Evolutionary conservation across 2,888 invertebrate species (phyloP).

Genomic region (Branchellion lobata): DNA sequence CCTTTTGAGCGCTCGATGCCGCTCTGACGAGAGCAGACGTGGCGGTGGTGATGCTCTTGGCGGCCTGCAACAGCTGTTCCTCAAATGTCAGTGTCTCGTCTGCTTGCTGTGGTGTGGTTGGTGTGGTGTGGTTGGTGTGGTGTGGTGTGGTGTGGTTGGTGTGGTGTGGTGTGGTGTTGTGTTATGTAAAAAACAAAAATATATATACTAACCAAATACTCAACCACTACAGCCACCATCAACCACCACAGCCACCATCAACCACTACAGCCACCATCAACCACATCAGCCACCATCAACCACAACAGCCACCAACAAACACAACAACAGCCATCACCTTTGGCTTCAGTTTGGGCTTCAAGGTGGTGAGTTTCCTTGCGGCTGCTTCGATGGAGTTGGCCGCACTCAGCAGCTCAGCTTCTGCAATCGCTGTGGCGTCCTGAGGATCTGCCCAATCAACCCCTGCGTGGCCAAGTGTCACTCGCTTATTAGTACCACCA

Average conservation of each 20-base stretch:
- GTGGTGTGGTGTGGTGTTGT: no score
- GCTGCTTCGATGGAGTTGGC: constrained; percentile 98
- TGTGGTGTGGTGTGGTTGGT: no score
- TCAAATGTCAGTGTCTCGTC: constrained; percentile 95
- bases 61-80: constrained; percentile 97
- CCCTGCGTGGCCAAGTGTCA: no score
- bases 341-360: constrained; percentile 78
- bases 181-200: no score
- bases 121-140: no score
- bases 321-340: constrained; percentile 67
- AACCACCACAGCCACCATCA: no score
- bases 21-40: constrained; percentile 94
- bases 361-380: constrained; percentile 86
- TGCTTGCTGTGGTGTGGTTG: constrained; percentile 70
- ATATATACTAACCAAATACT: no score
- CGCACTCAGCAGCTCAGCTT: constrained; percentile 92
- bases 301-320: no score
- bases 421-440: constrained; percentile 77
- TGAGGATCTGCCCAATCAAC: constrained; percentile 48
- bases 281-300: no score
- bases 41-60: constrained; percentile 93
- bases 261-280: no score
- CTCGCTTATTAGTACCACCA: no score
- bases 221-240: no score
- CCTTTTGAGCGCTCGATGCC: constrained; percentile 92